These are phyloP conservation scores for Toxostoma redivivum DNA, from an alignment of 2,113 vertebrate species.

Conservation along the genomic window DNA sequence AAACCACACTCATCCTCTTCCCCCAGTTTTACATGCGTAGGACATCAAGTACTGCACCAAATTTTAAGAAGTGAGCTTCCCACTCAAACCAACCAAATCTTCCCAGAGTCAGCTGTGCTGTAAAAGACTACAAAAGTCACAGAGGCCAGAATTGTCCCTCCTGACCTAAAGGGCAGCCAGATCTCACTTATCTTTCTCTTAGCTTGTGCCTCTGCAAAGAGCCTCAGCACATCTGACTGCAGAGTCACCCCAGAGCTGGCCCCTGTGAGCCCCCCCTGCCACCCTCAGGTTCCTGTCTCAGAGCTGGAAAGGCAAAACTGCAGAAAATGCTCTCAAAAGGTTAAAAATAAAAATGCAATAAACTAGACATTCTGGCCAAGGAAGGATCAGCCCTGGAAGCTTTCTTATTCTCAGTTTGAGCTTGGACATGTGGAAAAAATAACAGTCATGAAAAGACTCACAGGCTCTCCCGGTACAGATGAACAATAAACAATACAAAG, in stretches of 20 bases:
- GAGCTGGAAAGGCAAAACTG: neutral
- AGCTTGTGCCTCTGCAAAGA: neutral
- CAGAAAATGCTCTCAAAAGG: constrained; percentile 5
- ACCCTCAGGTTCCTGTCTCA: neutral
- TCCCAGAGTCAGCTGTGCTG: neutral
- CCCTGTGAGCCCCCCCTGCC: neutral
- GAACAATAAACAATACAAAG: neutral
- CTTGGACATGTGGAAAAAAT: constrained; percentile 50
- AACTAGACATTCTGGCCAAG: constrained; percentile 14
- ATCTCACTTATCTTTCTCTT: neutral
- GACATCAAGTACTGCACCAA: neutral
- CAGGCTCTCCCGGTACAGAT: neutral
- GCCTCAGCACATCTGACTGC: neutral
- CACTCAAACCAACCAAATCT: neutral
- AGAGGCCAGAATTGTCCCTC: neutral
- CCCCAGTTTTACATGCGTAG: neutral
- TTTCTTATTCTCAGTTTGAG: constrained; percentile 20
- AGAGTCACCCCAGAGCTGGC: neutral
- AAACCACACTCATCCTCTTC: neutral
- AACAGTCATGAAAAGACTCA: constrained; percentile 22
- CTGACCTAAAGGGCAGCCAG: neutral
- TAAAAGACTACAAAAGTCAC: neutral
- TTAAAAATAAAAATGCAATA: constrained; percentile 18
- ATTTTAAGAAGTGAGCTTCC: neutral
- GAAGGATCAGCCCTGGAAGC: neutral